Base-by-base conservation (phyloP, 1,140 invertebrate genomes). In the Hypothenemus hampei region DNA sequence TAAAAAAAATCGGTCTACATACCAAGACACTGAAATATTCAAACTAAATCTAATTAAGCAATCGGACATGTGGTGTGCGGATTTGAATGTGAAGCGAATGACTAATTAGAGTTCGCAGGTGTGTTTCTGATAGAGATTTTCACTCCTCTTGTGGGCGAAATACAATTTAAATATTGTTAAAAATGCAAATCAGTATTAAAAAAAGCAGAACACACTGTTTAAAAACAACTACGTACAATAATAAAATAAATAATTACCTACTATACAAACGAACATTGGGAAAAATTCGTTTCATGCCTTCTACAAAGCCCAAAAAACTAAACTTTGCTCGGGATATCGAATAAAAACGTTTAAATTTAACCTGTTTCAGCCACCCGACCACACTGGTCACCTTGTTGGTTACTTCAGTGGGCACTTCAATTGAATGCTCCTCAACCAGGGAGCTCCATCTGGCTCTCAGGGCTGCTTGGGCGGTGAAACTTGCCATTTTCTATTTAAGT, bases 341-440 rank as follows among this genome's bases (percentile, higher is more conserved):
- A 31, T 31, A 31, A 31, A 8, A 31, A 31, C 13, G 26, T 31
- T 13, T 31, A 11, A 31, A 31, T 31, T 31, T 52, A 53, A 84
- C 84, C 84, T 86, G 84, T 77, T 86, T 86, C 24, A 86, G 77
- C 84, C 84, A 86, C 70, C 83, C 83, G 49, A 85, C 83, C 61
- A 85, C 83, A 56, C 81, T 84, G 55, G 80, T 76, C 26, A 84
- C 80, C 57, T 82, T 80, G 58, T 78, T 79, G 0, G 79, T 77
- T 7, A 84, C 82, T 69, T 85, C 82, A 22, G 79, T 74, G 13
- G 81, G 80, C 18, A 83, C 79, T 55, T 83, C 80, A 26, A 79
- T 74, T 50, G 73, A 76, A 37, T 81, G 78, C 26, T 81, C 81
- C 63, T 84, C 82, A 35, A 84, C 78, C 47, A 85, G 72, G 53